Evolutionary conservation across 2,113 vertebrate species (phyloP), one percentile per base, ranked within the genome.

Genomic region (Apodemus speciosus): DNA sequence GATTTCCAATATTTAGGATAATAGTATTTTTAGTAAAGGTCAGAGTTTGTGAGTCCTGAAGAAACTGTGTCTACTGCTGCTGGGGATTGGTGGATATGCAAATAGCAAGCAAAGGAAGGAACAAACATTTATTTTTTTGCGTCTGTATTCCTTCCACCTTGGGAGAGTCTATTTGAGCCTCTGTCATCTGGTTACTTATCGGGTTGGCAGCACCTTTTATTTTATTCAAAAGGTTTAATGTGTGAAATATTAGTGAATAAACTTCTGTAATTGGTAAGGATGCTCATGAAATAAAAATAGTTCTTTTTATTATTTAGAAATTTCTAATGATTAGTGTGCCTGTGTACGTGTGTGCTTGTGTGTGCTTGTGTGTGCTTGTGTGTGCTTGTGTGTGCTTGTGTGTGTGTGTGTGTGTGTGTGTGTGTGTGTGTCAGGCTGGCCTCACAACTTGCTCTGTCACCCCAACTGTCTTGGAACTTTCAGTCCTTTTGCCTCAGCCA

Each of bases 21-120:
- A 89, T 62, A 86, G 4, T 90, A 46, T 95, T 96, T 95, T 51
- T n/a, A 95, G 85, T 80, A 91, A 96, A 95, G 77, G 77, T 95
- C 64, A 93, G 85, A 91, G 93, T 73, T 92, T 96, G 88, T 87
- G 86, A 77, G 25, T 94, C 79, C 66, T 91, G 64, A 95, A 85
- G 69, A n/a, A 92, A 83, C 92, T 85, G 15, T 84, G 35, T 90
- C 32, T 91, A 72, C 30, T 95, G 64, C 86, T 89, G 91, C 94
- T 94, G 83, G 95, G 97, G 94, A 96, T 97, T 97, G 97, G 96
- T 97, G 96, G 97, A 96, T 96, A 95, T 95, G 95, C 95, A 97
- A 94, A 89, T 89, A 20, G 60, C 89, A 80, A 93, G 88, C 56
- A 96, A 94, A 76, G 77, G 66, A 94, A 85, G 93, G 84, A 89